These are phyloP conservation scores for Morone chrysops DNA, from an alignment of 2,113 vertebrate genomes.

Conservation along the genomic window DNA sequence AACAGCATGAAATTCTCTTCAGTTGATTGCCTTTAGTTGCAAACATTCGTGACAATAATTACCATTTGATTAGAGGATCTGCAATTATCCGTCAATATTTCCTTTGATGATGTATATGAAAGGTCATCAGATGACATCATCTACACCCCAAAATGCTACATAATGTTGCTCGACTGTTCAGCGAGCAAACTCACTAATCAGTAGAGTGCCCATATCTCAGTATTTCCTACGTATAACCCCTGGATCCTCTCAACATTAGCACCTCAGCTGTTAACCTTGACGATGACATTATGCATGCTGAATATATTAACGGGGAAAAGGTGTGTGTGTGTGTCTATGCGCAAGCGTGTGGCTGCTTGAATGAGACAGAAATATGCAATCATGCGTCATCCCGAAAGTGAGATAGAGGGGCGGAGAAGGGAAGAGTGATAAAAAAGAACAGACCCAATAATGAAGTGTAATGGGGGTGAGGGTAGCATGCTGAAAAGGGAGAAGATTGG, in stretches of 20 bases:
- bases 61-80: constrained; percentile 45
- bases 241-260: constrained; percentile 38
- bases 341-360: constrained; percentile 51
- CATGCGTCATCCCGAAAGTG: constrained; percentile 67
- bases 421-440: constrained; percentile 58
- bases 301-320: constrained; percentile 62
- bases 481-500: constrained; percentile 59
- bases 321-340: constrained; percentile 29
- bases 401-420: constrained; percentile 52
- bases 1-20: constrained; percentile 70
- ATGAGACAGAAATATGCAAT: constrained; percentile 70
- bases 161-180: background rate
- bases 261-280: constrained; percentile 77
- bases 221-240: constrained; percentile 49
- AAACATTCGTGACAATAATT: constrained; percentile 59
- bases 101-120: constrained; percentile 21
- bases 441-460: constrained; percentile 72
- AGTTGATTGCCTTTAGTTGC: constrained; percentile 56
- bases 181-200: constrained; percentile 11
- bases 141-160: background rate
- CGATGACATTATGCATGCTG: constrained; percentile 68
- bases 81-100: constrained; percentile 38
- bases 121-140: constrained; percentile 44
- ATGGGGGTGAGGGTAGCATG: constrained; percentile 56
- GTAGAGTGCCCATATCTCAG: background rate